Evolutionary conservation across 2,797 vertebrate genomes (phyloP).

Genomic region (Sandelia bainsii): DNA sequence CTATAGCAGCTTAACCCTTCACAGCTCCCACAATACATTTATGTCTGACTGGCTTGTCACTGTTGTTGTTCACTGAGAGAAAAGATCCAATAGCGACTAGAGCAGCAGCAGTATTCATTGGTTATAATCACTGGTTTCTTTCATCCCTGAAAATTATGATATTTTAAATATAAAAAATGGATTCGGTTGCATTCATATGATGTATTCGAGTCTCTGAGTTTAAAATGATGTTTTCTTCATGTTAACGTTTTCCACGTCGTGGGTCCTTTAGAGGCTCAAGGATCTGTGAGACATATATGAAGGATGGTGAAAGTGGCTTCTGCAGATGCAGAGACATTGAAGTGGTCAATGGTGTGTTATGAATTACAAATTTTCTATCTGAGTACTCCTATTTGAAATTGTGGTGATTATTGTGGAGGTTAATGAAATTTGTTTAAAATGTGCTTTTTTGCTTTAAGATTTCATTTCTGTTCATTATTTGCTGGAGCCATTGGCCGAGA

Average conservation of each 20-base stretch:
- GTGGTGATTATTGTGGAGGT: neutral
- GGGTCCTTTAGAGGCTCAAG: neutral
- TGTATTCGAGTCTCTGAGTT: neutral
- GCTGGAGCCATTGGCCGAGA: too few relatives aligned
- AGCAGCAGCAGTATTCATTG: neutral
- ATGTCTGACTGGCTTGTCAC: neutral
- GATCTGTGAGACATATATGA: neutral
- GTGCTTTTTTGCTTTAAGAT: neutral
- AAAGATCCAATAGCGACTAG: neutral
- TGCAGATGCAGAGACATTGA: neutral
- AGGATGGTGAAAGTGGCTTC: neutral
- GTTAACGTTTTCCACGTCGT: neutral
- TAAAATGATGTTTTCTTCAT: neutral
- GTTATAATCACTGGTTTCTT: neutral
- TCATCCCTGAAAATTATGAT: neutral
- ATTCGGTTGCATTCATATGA: neutral
- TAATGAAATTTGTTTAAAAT: neutral
- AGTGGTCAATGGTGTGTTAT: neutral
- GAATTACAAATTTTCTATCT: constrained; percentile 15
- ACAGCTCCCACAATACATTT: constrained; percentile 28
- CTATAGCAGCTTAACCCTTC: constrained; percentile 67
- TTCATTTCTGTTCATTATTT: neutral
- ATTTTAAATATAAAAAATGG: neutral
- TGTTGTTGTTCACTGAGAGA: neutral
- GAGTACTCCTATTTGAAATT: neutral